Evolutionary conservation across 1,140 invertebrate genomes (phyloP).

Genomic region (Nebria ingens): DNA sequence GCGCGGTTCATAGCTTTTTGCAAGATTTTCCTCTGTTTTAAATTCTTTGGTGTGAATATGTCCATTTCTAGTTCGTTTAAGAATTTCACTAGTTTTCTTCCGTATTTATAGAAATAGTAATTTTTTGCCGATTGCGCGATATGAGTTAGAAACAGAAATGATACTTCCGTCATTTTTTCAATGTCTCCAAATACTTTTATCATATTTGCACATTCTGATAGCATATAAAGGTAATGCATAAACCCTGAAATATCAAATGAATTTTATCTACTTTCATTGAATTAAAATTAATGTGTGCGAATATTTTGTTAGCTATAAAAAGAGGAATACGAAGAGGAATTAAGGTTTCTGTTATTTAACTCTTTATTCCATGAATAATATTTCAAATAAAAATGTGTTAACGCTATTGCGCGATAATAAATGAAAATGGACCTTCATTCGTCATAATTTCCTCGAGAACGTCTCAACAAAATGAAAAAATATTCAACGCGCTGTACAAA

Average conservation of each 20-base stretch:
- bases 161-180: constrained; percentile 18
- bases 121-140: constrained; percentile 17
- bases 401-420: no score
- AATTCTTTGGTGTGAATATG: constrained; percentile 17
- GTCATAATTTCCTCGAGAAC: no score
- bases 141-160: constrained; percentile 22
- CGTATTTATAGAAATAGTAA: constrained; percentile 11
- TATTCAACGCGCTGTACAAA: no score
- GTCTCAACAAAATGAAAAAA: no score
- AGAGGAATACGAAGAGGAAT: no score
- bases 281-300: no score
- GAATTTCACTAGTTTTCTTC: constrained; percentile 10
- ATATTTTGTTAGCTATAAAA: no score
- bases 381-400: no score
- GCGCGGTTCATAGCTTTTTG: constrained; percentile 9
- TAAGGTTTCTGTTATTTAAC: no score
- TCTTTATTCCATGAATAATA: no score
- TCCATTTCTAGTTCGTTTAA: constrained; percentile 13
- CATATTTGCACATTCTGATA: constrained; percentile 19
- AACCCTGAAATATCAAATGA: constrained; percentile 13
- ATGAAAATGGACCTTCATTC: no score
- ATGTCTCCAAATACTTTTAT: constrained; percentile 19
- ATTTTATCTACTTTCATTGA: no score
- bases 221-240: constrained; percentile 16
- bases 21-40: constrained; percentile 13